Conservation (phyloP, 2,888 invertebrate genomes). For the Limenitis camilla region DNA sequence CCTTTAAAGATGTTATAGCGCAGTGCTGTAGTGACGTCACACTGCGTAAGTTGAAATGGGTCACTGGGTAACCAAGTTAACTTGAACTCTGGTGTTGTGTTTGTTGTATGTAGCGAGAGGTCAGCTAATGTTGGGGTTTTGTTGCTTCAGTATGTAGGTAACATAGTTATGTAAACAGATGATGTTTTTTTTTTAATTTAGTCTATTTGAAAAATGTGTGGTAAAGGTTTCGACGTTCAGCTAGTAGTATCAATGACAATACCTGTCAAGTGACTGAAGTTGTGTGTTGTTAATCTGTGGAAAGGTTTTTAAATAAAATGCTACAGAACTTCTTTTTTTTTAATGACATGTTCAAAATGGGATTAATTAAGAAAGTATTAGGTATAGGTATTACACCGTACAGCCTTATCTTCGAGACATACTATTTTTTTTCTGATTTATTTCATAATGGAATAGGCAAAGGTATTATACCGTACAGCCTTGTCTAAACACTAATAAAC, state of each 20-base stretch:
- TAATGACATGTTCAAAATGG: not conserved
- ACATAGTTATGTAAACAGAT: not conserved
- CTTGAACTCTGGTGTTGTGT: conserved; percentile 17
- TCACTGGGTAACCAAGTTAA: conserved; percentile 31
- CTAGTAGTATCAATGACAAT: too few species aligned
- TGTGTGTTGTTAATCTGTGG: too few species aligned
- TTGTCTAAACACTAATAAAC: too few species aligned
- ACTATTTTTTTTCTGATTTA: too few species aligned
- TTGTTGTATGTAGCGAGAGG: not conserved
- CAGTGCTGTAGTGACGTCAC: conserved; percentile 42
- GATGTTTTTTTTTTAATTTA: not conserved
- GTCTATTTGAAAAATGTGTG: too few species aligned
- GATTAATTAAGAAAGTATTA: not conserved
- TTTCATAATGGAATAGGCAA: too few species aligned
- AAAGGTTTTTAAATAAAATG: not conserved
- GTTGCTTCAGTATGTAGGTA: not conserved
- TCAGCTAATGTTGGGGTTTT: conserved; percentile 7
- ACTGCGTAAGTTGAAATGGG: conserved; percentile 37
- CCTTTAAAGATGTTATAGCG: conserved; percentile 27
- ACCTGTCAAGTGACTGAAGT: too few species aligned
- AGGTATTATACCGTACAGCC: too few species aligned
- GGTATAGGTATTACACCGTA: too few species aligned
- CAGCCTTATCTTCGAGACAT: too few species aligned
- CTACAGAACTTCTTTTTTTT: not conserved
- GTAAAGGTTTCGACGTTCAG: too few species aligned